These are phyloP conservation scores for Trichopoda pennipes DNA, from an alignment of 2,888 invertebrate species.

Conservation along the genomic window DNA sequence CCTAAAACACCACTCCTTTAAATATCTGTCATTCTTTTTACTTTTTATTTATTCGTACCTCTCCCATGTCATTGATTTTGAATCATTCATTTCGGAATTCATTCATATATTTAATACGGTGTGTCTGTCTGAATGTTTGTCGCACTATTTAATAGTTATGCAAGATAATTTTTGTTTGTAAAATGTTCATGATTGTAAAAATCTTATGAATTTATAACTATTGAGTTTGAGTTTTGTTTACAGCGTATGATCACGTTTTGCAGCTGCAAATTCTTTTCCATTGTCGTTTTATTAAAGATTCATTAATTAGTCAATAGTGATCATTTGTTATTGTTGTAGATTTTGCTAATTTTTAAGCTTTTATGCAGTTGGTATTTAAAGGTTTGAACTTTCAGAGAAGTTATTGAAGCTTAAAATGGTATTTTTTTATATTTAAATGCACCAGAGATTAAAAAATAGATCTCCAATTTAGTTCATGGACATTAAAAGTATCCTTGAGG, in stretches of 20 bases:
- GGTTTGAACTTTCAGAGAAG: background rate
- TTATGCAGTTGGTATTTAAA: conserved; percentile 10
- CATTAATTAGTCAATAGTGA: conserved; percentile 45
- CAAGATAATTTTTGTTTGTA: conserved; percentile 44
- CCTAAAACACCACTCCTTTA: background rate
- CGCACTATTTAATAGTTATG: conserved; percentile 48
- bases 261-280: conserved; percentile 56
- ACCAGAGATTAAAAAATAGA: too few relatives aligned
- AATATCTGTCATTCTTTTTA: background rate
- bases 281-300: conserved; percentile 25
- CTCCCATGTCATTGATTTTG: conserved; percentile 20
- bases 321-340: conserved; percentile 13
- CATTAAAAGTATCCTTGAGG: too few relatives aligned
- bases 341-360: background rate
- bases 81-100: conserved; percentile 33
- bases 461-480: too few relatives aligned
- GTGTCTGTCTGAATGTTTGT: conserved; percentile 23
- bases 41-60: conserved; percentile 7
- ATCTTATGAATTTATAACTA: conserved; percentile 14
- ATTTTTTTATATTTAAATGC: too few relatives aligned
- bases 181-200: conserved; percentile 19
- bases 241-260: conserved; percentile 27
- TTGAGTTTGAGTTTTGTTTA: conserved; percentile 11
- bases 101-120: conserved; percentile 31
- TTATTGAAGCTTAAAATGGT: background rate